These are phyloP conservation scores for Peromyscus leucopus DNA, from an alignment of 2,113 vertebrate species.

Conservation along the genomic window DNA sequence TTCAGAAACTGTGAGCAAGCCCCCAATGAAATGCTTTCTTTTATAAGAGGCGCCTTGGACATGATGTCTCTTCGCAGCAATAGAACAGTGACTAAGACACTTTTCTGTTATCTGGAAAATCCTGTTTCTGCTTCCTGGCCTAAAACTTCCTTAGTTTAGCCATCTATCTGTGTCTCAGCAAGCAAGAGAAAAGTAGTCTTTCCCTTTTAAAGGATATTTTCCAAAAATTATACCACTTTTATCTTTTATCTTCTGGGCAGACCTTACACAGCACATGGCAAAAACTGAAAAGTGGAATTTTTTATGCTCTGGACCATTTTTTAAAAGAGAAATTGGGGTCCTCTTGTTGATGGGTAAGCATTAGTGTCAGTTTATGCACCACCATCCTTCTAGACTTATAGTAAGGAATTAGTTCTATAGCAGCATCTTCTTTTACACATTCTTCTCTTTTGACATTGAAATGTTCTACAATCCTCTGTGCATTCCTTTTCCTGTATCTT, in stretches of 20 bases:
- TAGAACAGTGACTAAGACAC: not conserved
- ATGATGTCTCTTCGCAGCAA: not conserved
- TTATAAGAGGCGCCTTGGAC: not conserved
- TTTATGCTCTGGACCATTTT: not conserved
- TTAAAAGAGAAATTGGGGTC: not conserved
- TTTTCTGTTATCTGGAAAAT: not conserved
- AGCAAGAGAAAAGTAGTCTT: not conserved
- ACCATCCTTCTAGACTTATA: not conserved
- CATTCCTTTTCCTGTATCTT: not conserved
- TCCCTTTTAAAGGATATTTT: conserved; percentile 8
- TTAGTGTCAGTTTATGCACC: not conserved
- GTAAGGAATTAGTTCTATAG: not conserved
- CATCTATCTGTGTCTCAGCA: not conserved
- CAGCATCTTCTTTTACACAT: not conserved
- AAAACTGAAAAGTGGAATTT: not conserved
- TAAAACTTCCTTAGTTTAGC: not conserved
- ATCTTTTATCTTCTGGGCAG: not conserved
- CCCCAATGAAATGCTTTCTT: not conserved
- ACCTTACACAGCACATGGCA: not conserved
- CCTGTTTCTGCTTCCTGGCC: not conserved
- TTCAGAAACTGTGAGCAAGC: not conserved
- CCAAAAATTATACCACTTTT: not conserved
- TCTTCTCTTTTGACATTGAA: not conserved
- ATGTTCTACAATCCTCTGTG: not conserved
- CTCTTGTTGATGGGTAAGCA: not conserved